A percentile compares a stretch with the other conserved stretches of the same genome.
Conservation (phyloP, 2,797 vertebrate species). For the Fringilla coelebs region DNA sequence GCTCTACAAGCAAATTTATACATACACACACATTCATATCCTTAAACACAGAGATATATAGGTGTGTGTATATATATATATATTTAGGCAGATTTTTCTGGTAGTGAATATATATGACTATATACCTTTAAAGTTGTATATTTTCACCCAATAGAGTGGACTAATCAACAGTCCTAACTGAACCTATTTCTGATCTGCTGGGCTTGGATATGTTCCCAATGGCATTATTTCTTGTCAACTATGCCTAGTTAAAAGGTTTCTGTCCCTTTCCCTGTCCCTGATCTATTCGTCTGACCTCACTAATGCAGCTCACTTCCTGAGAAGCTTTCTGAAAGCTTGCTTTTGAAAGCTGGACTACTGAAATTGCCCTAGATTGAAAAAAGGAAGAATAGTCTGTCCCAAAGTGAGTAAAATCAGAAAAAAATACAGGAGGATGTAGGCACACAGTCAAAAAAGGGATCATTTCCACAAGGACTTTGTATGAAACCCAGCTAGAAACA, state of each 20-base stretch:
- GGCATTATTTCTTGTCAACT: not conserved
- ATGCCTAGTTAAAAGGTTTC: not conserved
- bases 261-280: not conserved
- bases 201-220: not conserved
- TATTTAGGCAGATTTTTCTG: not conserved
- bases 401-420: not conserved
- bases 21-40: not conserved
- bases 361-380: not conserved
- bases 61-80: not conserved
- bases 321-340: not conserved
- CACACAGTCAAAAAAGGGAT: not conserved
- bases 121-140: not conserved
- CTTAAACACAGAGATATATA: not conserved
- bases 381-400: not conserved
- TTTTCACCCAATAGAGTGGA: not conserved
- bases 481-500: not conserved
- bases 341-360: not conserved
- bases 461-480: not conserved
- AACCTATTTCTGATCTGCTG: not conserved
- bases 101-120: not conserved
- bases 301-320: not conserved
- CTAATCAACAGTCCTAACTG: not conserved
- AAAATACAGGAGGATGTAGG: not conserved
- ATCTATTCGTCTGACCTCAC: not conserved
- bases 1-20: not conserved